Base-by-base conservation (phyloP, 2,113 vertebrate species). In the Epinephelus moara region DNA sequence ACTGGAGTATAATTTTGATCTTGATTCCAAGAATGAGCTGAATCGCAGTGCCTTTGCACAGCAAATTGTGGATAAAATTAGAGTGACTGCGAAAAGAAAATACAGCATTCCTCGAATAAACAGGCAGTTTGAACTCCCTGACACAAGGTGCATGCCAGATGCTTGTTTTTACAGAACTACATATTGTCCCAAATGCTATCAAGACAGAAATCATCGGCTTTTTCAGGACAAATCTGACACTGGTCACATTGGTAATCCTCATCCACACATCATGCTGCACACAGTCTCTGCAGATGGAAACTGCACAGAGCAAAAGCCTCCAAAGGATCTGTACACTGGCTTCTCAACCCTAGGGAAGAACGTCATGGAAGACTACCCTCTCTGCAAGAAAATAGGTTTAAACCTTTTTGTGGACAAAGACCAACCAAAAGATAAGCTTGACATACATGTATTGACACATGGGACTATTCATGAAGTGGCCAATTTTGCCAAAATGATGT, bases 1-100 rank as follows among this genome's bases (percentile, higher is more conserved):
- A 59, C 45, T 85, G 18, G 77, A 86, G 37, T 70, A 81, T 33
- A 86, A 86, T 53, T 84, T 89, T 37, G 1, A 64, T 56, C 71
- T 85, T 9, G 2, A 77, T 73, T 73, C 85, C 4, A 63, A 76
- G 3, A 76, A 25, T 56, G 72, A 89, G 33, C 30, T 55, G n/a
- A 6, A 4, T 60, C 76, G 62, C 27, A 55, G 4, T 27, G 25
- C 6, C 42, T 88, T 85, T 21, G 57, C 55, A 17, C 3, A 64
- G 1, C 7, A 30, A n/a, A 30, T 9, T 12, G 0, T 27, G 0
- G 6, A 2, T 1, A 56, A 42, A 21, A 33, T 0, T 33, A 19
- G 0, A 1, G 6, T 11, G 2, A 0, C 3, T n/a, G 2, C 0
- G 1, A 9, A 1, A 7, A 75, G 12, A 3, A 6, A 1, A 2